These are phyloP conservation scores for Caenorhabditis briggsae DNA, from an alignment of 1,140 invertebrate genomes.

Conservation along the genomic window DNA sequence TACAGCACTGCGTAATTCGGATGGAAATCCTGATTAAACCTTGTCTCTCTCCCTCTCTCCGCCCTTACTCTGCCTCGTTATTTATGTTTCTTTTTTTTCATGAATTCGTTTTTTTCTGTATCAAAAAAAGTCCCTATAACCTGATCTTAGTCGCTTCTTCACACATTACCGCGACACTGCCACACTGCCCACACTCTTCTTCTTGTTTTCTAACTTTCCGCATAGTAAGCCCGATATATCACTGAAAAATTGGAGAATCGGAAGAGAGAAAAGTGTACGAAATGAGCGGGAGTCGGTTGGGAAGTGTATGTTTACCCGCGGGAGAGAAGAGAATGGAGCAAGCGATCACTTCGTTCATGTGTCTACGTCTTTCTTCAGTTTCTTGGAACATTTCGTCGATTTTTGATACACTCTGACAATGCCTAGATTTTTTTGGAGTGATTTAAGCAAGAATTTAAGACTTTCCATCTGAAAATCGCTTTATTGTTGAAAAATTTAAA, in stretches of 20 bases:
- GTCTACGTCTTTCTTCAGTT: neutral
- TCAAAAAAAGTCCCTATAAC: neutral
- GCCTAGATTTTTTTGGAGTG: too few species aligned
- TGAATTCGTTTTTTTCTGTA: too few species aligned
- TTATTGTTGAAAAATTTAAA: too few species aligned
- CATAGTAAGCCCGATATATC: conserved; percentile 31
- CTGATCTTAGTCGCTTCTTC: too few species aligned
- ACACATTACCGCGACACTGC: too few species aligned
- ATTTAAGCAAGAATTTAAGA: too few species aligned
- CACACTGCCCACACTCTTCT: neutral
- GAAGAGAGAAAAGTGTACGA: conserved; percentile 43
- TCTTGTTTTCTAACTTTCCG: conserved; percentile 12
- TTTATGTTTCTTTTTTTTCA: too few species aligned
- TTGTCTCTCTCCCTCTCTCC: neutral
- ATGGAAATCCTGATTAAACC: too few species aligned
- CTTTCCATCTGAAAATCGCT: too few species aligned
- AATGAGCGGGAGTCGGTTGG: neutral
- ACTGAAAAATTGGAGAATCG: neutral
- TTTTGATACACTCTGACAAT: too few species aligned
- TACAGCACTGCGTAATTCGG: neutral
- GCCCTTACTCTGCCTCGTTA: neutral
- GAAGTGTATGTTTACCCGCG: conserved; percentile 31
- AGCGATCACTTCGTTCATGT: conserved; percentile 12
- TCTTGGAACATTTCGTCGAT: too few species aligned
- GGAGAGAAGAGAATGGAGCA: neutral